Evolutionary conservation across 2,797 vertebrate species (phyloP).

Genomic region (Squalus acanthias): DNA sequence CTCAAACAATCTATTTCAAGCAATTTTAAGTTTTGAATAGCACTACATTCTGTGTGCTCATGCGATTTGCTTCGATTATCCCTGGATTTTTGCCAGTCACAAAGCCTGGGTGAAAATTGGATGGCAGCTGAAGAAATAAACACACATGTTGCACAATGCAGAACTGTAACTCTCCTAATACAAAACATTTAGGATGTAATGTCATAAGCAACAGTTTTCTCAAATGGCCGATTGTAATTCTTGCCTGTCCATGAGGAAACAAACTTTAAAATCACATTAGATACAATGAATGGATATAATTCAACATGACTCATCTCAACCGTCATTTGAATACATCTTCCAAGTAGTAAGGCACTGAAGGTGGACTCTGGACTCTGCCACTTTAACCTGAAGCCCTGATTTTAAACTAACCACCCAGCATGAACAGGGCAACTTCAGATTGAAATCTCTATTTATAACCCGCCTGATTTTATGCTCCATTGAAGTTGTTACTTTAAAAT

Average conservation of each 20-base stretch:
- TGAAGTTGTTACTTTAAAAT: background rate
- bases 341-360: background rate
- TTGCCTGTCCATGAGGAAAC: background rate
- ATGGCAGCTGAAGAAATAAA: background rate
- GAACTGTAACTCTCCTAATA: background rate
- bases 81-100: background rate
- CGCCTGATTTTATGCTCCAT: background rate
- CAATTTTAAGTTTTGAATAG: background rate
- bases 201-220: background rate
- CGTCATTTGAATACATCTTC: background rate
- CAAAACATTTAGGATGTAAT: background rate
- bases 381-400: background rate
- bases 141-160: background rate
- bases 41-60: background rate
- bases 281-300: background rate
- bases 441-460: background rate
- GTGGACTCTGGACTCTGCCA: background rate
- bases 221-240: background rate
- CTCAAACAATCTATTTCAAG: background rate
- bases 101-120: background rate
- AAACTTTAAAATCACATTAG: background rate
- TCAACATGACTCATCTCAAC: background rate
- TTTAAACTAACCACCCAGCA: background rate
- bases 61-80: background rate
- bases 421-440: background rate